These are phyloP conservation scores for Coregonus suidteri DNA, from an alignment of 2,797 vertebrate genomes.

Conservation along the genomic window DNA sequence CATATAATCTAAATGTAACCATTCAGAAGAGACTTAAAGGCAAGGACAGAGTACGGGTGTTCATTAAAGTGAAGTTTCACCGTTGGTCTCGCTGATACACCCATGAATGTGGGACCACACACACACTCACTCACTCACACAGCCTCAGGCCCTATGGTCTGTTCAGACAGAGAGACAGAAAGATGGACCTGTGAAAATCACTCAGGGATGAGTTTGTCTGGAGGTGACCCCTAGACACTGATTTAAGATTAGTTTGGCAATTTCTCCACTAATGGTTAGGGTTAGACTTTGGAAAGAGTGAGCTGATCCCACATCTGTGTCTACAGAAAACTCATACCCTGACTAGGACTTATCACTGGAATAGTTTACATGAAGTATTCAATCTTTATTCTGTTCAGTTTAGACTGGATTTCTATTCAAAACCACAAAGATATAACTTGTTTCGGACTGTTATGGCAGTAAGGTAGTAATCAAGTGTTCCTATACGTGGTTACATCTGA, in stretches of 20 bases:
- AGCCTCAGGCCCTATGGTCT: conserved; percentile 16
- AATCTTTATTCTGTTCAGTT: neutral
- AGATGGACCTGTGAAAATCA: neutral
- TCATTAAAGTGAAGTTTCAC: conserved; percentile 29
- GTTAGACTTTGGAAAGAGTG: neutral
- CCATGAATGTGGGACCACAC: neutral
- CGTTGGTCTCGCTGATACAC: conserved; percentile 12
- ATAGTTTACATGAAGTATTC: too few relatives aligned
- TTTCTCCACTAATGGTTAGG: neutral
- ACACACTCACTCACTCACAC: neutral
- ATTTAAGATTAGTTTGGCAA: conserved; percentile 75
- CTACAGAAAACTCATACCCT: neutral
- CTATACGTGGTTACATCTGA: neutral
- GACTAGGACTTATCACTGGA: too few relatives aligned
- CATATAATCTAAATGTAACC: neutral
- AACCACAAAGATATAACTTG: neutral
- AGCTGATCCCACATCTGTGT: neutral
- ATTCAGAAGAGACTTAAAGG: conserved; percentile 38
- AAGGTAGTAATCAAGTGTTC: neutral
- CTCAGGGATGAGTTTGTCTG: neutral
- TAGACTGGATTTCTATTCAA: neutral
- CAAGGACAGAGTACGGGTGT: neutral
- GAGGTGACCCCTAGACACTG: conserved; percentile 82
- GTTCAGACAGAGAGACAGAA: neutral
- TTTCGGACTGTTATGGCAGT: neutral